A percentile compares a stretch with the other conserved stretches of the same genome.
Evolutionary conservation across 2,888 invertebrate species (phyloP).

Genomic region (Chalcosyrphus nemorum): DNA sequence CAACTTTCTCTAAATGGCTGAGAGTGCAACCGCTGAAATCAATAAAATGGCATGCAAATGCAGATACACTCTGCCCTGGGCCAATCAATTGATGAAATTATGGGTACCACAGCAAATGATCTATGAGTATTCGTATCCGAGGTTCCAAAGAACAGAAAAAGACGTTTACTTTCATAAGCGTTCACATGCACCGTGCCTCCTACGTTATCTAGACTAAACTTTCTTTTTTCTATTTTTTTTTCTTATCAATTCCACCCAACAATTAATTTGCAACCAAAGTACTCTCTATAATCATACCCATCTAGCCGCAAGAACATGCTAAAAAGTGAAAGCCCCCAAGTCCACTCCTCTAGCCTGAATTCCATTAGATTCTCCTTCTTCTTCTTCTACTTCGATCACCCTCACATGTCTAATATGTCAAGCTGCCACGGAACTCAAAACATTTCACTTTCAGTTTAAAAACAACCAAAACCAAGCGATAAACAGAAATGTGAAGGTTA

Average conservation of each 20-base stretch:
- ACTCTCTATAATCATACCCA: conserved; percentile 4
- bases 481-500: conserved; percentile 37
- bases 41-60: no score
- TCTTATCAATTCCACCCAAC: conserved; percentile 12
- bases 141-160: no score
- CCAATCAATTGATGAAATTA: no score
- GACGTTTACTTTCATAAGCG: no score
- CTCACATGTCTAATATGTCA: conserved; percentile 7
- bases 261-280: background rate
- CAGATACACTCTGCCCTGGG: no score
- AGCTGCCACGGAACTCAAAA: background rate
- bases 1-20: no score
- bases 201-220: background rate
- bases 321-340: conserved; percentile 51
- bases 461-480: background rate
- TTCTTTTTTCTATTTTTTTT: background rate
- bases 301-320: conserved; percentile 7
- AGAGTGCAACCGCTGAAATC: no score
- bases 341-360: conserved; percentile 26
- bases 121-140: no score
- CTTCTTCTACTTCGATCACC: no score
- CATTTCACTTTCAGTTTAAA: conserved; percentile 51
- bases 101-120: no score
- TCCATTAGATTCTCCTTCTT: conserved; percentile 16
- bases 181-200: no score